Evolutionary conservation across 1,140 invertebrate genomes (phyloP).

Genomic region (Zaprionus vittiger): DNA sequence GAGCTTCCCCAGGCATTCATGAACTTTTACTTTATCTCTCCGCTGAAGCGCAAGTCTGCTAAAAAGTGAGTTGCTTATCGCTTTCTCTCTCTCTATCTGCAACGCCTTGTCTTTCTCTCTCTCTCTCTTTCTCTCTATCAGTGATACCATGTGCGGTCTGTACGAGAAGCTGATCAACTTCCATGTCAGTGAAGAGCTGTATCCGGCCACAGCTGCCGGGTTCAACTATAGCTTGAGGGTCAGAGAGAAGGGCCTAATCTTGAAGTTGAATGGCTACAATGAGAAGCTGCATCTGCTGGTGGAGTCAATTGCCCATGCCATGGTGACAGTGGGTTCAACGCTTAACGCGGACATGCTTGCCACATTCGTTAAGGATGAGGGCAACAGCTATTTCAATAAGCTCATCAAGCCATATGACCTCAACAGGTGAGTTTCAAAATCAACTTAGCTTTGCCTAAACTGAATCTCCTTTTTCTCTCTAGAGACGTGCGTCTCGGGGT

Average conservation of each 20-base stretch:
- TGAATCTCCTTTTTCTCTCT: constrained; percentile 6
- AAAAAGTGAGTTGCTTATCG: constrained; percentile 86
- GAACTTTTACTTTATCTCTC: constrained; percentile 90
- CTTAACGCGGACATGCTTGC: constrained; percentile 87
- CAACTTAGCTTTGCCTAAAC: neutral
- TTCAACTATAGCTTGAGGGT: constrained; percentile 87
- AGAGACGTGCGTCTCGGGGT: constrained; percentile 89
- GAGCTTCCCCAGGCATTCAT: constrained; percentile 91
- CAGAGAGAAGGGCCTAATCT: constrained; percentile 88
- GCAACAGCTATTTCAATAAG: constrained; percentile 90
- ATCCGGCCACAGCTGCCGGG: constrained; percentile 91
- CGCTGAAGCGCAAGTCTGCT: constrained; percentile 86
- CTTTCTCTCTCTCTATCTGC: neutral
- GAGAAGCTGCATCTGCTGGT: constrained; percentile 87
- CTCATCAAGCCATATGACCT: constrained; percentile 89
- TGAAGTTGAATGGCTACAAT: constrained; percentile 87
- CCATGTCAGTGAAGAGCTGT: constrained; percentile 89
- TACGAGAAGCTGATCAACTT: constrained; percentile 87
- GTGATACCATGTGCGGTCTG: constrained; percentile 87
- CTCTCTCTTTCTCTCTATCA: constrained; percentile 51
- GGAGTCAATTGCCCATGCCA: constrained; percentile 87
- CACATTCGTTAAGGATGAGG: constrained; percentile 88
- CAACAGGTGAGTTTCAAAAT: constrained; percentile 85
- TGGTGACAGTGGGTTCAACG: constrained; percentile 85
- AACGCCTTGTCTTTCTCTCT: neutral